Base-by-base conservation (phyloP, 2,797 vertebrate genomes). In the Zalophus californianus region DNA sequence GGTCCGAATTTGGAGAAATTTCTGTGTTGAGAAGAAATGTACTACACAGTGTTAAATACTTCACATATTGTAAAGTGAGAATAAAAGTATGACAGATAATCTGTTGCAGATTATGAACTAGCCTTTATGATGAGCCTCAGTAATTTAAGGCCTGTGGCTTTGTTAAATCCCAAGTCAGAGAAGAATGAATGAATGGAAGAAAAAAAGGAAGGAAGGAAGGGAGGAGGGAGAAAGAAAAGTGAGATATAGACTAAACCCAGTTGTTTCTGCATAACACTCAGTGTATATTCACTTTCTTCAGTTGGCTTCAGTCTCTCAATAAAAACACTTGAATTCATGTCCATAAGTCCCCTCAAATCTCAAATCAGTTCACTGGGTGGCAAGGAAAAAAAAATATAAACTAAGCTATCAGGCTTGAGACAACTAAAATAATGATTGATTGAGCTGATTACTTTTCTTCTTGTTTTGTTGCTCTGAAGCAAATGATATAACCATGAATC, bases 271-370 rank as follows among this genome's bases (percentile, higher is more conserved):
- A n/a, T n/a, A 78, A 50, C 41, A 50, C 23, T 52, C 52, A 38
- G 58, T 20, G 13, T 64, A 35, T 56, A 60, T 13, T 87, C 29
- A 75, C 32, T 91, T 75, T 44, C n/a, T 92, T 87, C 58, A 79
- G 23, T 92, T 94, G 29, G 14, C 21, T 92, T 90, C 14, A 78
- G 8, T 91, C 8, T 84, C 44, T 20, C 29, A 73, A 54, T 92
- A 96, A 86, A 85, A 73, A 62, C 38, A 90, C 32, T 68, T 72
- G 54, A 94, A 75, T 73, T 78, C 64, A 66, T 77, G 10, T 94
- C 44, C 12, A 83, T 4, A 14, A 52, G 5, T 83, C 13, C 27
- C 38, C 29, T 87, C 41, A 84, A 88, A 92, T 97, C 54, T 97
- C 62, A 75, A 80, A 20, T 82, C 48, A 70, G 35, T 90, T 84